phyloP scores from a whole-genome alignment of 2,888 invertebrate genomes.

The Pseudoips prasinana region DNA sequence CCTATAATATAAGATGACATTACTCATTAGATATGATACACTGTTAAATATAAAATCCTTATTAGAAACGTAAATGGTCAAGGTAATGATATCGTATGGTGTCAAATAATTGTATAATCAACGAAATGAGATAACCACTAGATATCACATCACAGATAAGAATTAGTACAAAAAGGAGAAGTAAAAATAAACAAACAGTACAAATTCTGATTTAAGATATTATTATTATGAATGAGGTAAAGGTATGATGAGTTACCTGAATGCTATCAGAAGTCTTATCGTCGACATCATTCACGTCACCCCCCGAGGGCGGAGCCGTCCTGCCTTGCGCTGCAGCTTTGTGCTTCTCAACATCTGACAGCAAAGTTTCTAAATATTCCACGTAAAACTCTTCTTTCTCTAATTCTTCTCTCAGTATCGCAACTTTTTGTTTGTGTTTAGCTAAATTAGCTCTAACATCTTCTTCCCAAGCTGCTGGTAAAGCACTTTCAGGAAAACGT shows the following conservation, averaged over 20 bases:
- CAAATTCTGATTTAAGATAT: too few relatives aligned
- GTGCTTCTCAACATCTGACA: constrained; percentile 93
- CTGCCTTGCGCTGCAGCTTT: constrained; percentile 81
- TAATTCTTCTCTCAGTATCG: constrained; percentile 90
- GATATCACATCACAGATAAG: too few relatives aligned
- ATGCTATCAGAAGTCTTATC: constrained; percentile 74
- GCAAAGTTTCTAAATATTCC: constrained; percentile 91
- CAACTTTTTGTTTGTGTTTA: constrained; percentile 94
- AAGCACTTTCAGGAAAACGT: constrained; percentile 93
- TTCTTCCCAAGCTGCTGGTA: constrained; percentile 96
- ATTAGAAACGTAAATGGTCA: too few relatives aligned
- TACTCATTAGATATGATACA: too few relatives aligned
- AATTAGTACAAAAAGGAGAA: too few relatives aligned
- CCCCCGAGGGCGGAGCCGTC: constrained; percentile 76
- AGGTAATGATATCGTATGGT: not conserved
- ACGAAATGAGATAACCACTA: not conserved
- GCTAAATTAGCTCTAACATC: constrained; percentile 94
- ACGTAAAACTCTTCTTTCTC: constrained; percentile 96
- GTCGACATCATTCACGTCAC: constrained; percentile 67
- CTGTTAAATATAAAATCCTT: too few relatives aligned
- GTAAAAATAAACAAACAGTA: too few relatives aligned
- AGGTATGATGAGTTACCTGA: constrained; percentile 53
- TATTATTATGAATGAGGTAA: too few relatives aligned
- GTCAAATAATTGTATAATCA: constrained; percentile 1
- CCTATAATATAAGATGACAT: too few relatives aligned